These are phyloP conservation scores for Macaria liturata DNA, from an alignment of 2,888 invertebrate genomes.

Conservation along the genomic window DNA sequence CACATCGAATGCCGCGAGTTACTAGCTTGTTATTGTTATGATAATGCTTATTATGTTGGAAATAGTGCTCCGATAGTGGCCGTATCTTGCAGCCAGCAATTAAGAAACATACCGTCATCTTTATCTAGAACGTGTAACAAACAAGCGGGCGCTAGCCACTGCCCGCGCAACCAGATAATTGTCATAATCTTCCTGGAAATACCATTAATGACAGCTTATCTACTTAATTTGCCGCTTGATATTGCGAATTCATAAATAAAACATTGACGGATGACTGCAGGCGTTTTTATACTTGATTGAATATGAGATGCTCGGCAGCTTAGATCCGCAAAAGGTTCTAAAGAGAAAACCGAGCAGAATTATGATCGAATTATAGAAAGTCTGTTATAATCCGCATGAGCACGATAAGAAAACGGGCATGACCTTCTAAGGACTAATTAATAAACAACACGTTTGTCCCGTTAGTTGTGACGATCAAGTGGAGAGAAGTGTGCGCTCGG, in stretches of 20 bases:
- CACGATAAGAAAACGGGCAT: conserved; percentile 13
- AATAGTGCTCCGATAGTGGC: conserved; percentile 74
- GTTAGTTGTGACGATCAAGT: conserved; percentile 23
- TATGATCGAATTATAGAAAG: conserved; percentile 17
- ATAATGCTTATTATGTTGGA: conserved; percentile 81
- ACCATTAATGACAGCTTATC: conserved; percentile 34
- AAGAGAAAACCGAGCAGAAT: conserved; percentile 12
- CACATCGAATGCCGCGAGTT: conserved; percentile 61
- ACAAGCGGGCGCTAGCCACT: conserved; percentile 53
- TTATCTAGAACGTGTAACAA: conserved; percentile 60
- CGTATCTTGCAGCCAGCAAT: conserved; percentile 76
- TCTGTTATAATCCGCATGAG: conserved; percentile 6
- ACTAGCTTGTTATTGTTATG: conserved; percentile 79
- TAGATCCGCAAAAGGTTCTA: conserved; percentile 4
- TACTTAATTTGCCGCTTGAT: conserved; percentile 24
- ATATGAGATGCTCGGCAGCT: conserved; percentile 9
- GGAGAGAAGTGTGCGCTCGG: conserved; percentile 41
- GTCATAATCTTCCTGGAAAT: conserved; percentile 61
- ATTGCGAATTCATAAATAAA: conserved; percentile 23
- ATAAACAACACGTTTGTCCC: conserved; percentile 10
- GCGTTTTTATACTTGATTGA: conserved; percentile 9
- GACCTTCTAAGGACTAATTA: conserved; percentile 19
- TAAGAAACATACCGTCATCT: conserved; percentile 67
- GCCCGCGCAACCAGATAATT: conserved; percentile 46
- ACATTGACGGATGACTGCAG: conserved; percentile 8